These are phyloP conservation scores for Papilio elwesi DNA, from an alignment of 2,888 invertebrate species.

Conservation along the genomic window DNA sequence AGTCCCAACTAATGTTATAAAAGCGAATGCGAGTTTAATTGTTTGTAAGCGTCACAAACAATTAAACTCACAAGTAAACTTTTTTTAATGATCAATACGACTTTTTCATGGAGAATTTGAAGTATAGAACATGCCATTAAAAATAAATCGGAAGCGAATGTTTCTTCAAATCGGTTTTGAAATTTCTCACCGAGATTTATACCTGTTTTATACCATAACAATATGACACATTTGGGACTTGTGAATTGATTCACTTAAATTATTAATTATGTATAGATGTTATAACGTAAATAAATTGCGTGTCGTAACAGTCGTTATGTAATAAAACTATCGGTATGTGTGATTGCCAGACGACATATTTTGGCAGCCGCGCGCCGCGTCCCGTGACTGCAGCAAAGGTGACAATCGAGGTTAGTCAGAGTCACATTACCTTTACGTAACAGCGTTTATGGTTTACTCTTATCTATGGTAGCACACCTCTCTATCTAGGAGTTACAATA, in stretches of 20 bases:
- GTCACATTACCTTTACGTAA: constrained; percentile 52
- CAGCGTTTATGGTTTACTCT: constrained; percentile 1
- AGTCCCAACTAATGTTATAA: no score
- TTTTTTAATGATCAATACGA: no score
- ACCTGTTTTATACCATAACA: no score
- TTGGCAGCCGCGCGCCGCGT: constrained; percentile 49
- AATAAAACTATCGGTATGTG: constrained; percentile 18
- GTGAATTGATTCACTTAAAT: neutral
- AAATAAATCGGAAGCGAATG: no score
- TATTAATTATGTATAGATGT: constrained; percentile 1
- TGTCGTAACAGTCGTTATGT: constrained; percentile 21
- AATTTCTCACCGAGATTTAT: no score
- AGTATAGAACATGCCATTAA: no score
- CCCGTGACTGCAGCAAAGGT: constrained; percentile 56
- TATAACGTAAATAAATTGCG: constrained; percentile 27
- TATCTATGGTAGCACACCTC: neutral
- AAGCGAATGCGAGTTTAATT: no score
- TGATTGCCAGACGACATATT: constrained; percentile 45
- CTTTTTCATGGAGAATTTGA: no score
- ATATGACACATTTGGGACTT: neutral
- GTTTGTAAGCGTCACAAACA: no score
- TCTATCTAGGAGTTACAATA: neutral
- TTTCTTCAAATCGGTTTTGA: no score
- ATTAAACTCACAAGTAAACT: no score
- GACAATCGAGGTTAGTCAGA: constrained; percentile 54